Evolutionary conservation across 2,113 vertebrate genomes (phyloP).

Genomic region (Sula dactylatra): DNA sequence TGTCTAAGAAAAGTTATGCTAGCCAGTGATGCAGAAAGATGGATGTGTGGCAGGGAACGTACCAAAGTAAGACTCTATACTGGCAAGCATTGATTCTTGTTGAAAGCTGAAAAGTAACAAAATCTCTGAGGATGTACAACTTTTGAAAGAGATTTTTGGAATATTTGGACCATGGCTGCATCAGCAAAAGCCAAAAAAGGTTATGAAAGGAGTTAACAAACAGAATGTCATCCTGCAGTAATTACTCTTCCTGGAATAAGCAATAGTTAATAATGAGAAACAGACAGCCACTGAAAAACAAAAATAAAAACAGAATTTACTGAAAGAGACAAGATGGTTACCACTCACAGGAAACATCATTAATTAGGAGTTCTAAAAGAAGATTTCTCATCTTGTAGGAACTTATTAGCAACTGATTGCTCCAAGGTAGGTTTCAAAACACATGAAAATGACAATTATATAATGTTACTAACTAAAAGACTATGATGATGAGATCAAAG

Average conservation of each 20-base stretch:
- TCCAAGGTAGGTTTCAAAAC: constrained; percentile 6
- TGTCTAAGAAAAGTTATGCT: neutral
- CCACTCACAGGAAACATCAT: neutral
- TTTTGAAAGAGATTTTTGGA: neutral
- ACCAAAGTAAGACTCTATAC: neutral
- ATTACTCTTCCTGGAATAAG: constrained; percentile 7
- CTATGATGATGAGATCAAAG: neutral
- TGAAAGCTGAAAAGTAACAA: neutral
- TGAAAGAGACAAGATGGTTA: neutral
- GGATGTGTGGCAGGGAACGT: rapidly evolving
- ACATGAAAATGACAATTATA: neutral
- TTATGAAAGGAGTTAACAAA: neutral
- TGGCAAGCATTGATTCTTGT: neutral
- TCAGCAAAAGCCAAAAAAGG: neutral
- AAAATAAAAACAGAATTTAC: neutral
- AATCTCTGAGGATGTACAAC: neutral
- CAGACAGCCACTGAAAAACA: neutral
- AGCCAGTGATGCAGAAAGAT: neutral
- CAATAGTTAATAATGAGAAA: constrained; percentile 13
- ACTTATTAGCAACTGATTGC: neutral
- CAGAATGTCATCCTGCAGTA: neutral
- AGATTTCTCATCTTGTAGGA: constrained; percentile 21
- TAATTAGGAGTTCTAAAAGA: constrained; percentile 36
- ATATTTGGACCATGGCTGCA: neutral
- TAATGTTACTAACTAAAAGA: neutral